A percentile compares a stretch with the other conserved stretches of the same genome.
Conservation (phyloP, 2,797 vertebrate genomes). For the Acanthis flammea region DNA sequence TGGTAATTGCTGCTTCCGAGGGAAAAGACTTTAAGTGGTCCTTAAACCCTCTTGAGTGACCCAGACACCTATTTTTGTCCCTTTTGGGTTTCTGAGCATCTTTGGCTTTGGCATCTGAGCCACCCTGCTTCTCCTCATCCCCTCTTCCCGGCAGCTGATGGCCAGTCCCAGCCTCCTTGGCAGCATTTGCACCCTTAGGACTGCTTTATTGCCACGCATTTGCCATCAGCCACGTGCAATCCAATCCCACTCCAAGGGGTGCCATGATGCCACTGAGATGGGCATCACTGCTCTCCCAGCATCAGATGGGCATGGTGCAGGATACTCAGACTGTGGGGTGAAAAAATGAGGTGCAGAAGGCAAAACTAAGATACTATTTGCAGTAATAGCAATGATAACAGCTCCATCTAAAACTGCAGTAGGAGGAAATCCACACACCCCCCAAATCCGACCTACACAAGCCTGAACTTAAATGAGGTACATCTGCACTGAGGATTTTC, state of each 20-base stretch:
- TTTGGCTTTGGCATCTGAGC: neutral
- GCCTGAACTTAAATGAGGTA: neutral
- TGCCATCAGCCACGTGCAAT: rapidly evolving
- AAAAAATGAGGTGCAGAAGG: neutral
- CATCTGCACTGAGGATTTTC: neutral
- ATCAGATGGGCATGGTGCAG: rapidly evolving
- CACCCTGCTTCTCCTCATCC: neutral
- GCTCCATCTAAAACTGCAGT: neutral
- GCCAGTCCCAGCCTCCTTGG: neutral
- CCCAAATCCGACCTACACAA: neutral
- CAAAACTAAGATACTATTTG: neutral
- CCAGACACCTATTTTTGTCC: neutral
- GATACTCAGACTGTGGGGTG: rapidly evolving
- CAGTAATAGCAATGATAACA: neutral
- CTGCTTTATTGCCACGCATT: neutral
- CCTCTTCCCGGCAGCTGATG: neutral
- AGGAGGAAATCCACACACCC: neutral
- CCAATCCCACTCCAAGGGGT: neutral
- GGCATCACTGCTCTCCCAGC: neutral
- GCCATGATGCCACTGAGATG: neutral
- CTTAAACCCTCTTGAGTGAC: neutral
- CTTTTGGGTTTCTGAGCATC: neutral
- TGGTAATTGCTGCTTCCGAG: slow-evolving; percentile 13
- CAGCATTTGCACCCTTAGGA: neutral
- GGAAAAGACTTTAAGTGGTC: neutral